Base-by-base conservation (phyloP, 2,113 vertebrate genomes). In the Lagopus leucura region DNA sequence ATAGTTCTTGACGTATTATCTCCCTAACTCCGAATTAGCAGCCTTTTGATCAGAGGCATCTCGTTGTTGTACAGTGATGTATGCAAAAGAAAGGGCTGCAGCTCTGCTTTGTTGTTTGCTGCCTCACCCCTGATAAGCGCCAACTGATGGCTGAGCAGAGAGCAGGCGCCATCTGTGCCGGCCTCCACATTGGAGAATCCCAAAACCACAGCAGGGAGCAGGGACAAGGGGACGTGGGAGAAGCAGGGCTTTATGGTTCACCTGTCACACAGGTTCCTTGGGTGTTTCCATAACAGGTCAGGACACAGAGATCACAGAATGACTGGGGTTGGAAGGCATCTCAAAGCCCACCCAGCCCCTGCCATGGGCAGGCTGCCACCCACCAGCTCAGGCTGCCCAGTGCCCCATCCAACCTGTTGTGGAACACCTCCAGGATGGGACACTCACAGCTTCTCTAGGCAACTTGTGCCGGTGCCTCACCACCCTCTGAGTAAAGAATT, bases 1-100 rank as follows among this genome's bases (percentile, higher is more conserved):
- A 94, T 88, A 73, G 65, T 18, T 90, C 83, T 81, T 95, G 94
- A 94, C 76, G 83, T 74, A 91, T 89, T 89, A 96, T 91, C 92
- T 86, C 61, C 61, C 28, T 66, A 83, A 69, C 61, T 90, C 65
- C 20, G 73, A 88, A 88, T 93, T 88, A 92, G 82, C 82, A 88
- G 90, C 57, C 80, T 78, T 90, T 92, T 74, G 69, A 88, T 92
- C 76, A 64, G 52, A 30, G 52, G 73, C 70, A 84, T 83, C 76
- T 93, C 81, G 64, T 67, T 90, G 85, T 83, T 47, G n/a, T 3
- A 61, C 48, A 24, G 30, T 2, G 61, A 78, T 19, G 30, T 20
- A 58, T 2, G 2, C 8, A 28, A 77, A 61, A 75, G 55, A 28
- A 65, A 58, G 82, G 83, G 66, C 69, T 74, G 75, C 50, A 70